A percentile compares a stretch with the other conserved stretches of the same genome.
These are phyloP conservation scores for Volucella inanis DNA, from an alignment of 2,888 invertebrate genomes.

Conservation along the genomic window DNA sequence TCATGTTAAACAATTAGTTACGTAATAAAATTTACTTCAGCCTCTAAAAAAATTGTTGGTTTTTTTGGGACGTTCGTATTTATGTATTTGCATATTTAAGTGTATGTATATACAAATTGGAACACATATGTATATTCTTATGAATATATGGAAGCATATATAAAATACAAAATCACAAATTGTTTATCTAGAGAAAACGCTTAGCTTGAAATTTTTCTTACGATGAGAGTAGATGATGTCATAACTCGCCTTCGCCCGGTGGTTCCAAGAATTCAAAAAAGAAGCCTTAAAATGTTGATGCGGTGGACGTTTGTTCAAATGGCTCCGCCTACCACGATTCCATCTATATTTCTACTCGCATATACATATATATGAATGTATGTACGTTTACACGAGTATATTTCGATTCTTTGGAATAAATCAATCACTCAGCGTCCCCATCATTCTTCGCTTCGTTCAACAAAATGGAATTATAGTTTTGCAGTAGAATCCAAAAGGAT, in stretches of 20 bases:
- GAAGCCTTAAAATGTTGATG: slow-evolving; percentile 39
- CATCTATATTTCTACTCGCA: slow-evolving; percentile 47
- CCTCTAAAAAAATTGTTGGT: too few species aligned
- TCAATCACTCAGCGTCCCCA: slow-evolving; percentile 75
- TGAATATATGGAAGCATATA: too few species aligned
- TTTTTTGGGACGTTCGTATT: too few species aligned
- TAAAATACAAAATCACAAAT: too few species aligned
- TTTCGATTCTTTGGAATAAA: slow-evolving; percentile 75
- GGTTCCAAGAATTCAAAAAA: slow-evolving; percentile 55
- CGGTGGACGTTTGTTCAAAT: slow-evolving; percentile 61
- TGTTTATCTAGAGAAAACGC: background rate
- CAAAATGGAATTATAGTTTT: slow-evolving; percentile 75
- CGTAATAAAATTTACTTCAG: too few species aligned
- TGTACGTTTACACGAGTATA: slow-evolving; percentile 44
- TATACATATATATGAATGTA: slow-evolving; percentile 49
- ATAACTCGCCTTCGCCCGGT: slow-evolving; percentile 64
- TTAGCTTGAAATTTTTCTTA: background rate
- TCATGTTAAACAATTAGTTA: too few species aligned
- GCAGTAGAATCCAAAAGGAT: slow-evolving; percentile 64
- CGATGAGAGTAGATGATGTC: slow-evolving; percentile 35
- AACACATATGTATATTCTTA: too few species aligned
- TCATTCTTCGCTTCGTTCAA: slow-evolving; percentile 75
- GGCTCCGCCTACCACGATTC: slow-evolving; percentile 67
- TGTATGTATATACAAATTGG: background rate
- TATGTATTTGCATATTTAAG: background rate